phyloP scores from a whole-genome alignment of 37 sponge, comb jelly and placozoan species.

The Theonella swinhoei region DNA sequence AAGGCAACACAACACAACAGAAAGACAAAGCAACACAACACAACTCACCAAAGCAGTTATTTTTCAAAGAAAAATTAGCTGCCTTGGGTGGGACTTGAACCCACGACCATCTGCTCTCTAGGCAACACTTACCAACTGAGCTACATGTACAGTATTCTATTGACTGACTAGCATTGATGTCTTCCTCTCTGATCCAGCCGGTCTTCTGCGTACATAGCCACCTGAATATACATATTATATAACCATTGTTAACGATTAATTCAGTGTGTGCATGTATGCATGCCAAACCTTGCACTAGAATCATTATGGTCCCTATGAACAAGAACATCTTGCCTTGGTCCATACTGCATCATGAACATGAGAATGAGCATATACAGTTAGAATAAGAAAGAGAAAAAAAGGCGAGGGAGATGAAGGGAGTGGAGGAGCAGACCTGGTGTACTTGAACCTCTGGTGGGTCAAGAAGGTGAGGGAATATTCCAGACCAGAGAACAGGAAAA shows the following conservation, averaged over 20 bases:
- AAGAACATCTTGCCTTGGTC: constrained; percentile 94
- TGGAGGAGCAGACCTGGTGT: constrained; percentile 59
- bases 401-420: not conserved
- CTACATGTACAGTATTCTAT: not conserved
- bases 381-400: not conserved
- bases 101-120: too few species aligned
- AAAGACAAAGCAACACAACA: too few species aligned
- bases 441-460: constrained; percentile 76
- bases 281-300: constrained; percentile 85
- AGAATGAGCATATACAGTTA: not conserved
- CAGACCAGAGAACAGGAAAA: constrained; percentile 93
- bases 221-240: constrained; percentile 36
- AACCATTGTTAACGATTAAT: not conserved
- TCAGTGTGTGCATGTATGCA: too few species aligned
- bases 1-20: not conserved
- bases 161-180: constrained; percentile 65
- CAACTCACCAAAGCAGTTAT: too few species aligned
- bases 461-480: constrained; percentile 93
- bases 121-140: too few species aligned
- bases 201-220: constrained; percentile 67
- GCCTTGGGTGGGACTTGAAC: too few species aligned
- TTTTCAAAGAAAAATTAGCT: too few species aligned
- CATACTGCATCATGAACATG: constrained; percentile 30
- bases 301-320: constrained; percentile 87
- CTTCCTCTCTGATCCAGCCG: constrained; percentile 68